Base-by-base conservation (phyloP, 2,888 invertebrate genomes). In the Parthenolecanium corni region DNA sequence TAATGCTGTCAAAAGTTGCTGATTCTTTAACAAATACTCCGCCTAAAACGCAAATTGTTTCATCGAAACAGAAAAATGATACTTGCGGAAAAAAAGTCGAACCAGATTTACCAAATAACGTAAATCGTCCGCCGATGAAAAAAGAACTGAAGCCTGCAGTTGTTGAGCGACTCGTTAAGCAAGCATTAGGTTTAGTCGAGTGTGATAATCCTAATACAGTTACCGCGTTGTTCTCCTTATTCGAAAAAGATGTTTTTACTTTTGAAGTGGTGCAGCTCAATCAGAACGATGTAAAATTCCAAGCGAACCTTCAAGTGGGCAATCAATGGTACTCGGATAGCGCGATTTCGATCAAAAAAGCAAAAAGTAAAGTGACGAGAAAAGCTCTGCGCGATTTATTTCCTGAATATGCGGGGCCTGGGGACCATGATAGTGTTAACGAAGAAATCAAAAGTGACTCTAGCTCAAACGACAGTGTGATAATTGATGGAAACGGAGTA, bases 311-410 rank as follows among this genome's bases (percentile, higher is more conserved):
- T 12, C 12, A 49, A 14, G 40, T 61, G 2, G 36, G 23, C 9
- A 51, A 36, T 14, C 20, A 12, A 38, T 12, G 16, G 0, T 61
- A 61, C 38, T 36, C 51, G 23, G 61, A 49, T 24, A 40, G 6
- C 16, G 36, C 46, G 14, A 21, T 36, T 38, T 23, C 38, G 1
- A 51, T 61, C 9, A 61, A 51, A 40, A 61, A 61, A 49, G 61
- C 61, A 1, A 61, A 61, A 51, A 61, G 38, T 2, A 51, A 51
- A 21, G 61, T 38, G 9, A 51, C 49, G 12, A 51, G 31, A 2
- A 49, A 61, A 61, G 61, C 51, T 31, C 51, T 61, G 38, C 31
- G 38, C n/a, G 51, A 61, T 16, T 40, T 61, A 12, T 61, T 61
- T 49, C 61, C 61, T 11, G 16, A 51, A 51, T 31, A 49, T 24